Evolutionary conservation across 2,113 vertebrate species (phyloP).

Genomic region (Thymallus thymallus): DNA sequence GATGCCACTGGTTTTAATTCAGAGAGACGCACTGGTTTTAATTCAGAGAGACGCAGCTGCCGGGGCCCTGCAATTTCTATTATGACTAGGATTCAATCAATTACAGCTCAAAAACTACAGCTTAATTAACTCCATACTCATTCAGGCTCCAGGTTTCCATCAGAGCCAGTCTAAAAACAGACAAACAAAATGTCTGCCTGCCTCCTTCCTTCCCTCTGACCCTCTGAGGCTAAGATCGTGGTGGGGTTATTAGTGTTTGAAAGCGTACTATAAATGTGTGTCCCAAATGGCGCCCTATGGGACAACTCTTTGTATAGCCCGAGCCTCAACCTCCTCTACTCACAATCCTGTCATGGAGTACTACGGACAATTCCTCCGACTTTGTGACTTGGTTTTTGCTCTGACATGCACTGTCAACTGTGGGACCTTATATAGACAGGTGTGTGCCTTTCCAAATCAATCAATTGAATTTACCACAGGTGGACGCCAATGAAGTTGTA

Average conservation of each 20-base stretch:
- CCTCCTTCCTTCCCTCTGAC: conserved; percentile 47
- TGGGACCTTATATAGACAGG: too few relatives aligned
- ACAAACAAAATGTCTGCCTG: conserved; percentile 68
- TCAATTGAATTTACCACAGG: too few relatives aligned
- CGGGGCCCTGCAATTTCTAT: conserved; percentile 63
- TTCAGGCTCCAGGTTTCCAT: conserved; percentile 57
- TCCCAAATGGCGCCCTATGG: too few relatives aligned
- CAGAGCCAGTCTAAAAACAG: conserved; percentile 44
- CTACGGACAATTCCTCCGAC: too few relatives aligned
- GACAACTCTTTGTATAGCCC: conserved; percentile 40
- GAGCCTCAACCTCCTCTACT: neutral
- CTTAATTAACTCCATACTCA: conserved; percentile 72
- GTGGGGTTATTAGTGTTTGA: conserved; percentile 29
- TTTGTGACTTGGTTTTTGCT: too few relatives aligned
- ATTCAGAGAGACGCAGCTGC: conserved; percentile 68
- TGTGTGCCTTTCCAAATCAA: too few relatives aligned
- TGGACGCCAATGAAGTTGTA: too few relatives aligned
- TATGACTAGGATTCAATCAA: conserved; percentile 74
- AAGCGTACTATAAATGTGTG: too few relatives aligned
- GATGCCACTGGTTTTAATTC: conserved; percentile 70
- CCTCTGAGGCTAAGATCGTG: conserved; percentile 50
- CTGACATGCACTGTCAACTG: too few relatives aligned
- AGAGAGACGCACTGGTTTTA: conserved; percentile 66
- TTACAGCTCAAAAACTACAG: conserved; percentile 69
- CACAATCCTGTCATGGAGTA: too few relatives aligned